Base-by-base conservation (phyloP, 37 sponge, comb jelly and placozoan species). In the Crambe crambe region DNA sequence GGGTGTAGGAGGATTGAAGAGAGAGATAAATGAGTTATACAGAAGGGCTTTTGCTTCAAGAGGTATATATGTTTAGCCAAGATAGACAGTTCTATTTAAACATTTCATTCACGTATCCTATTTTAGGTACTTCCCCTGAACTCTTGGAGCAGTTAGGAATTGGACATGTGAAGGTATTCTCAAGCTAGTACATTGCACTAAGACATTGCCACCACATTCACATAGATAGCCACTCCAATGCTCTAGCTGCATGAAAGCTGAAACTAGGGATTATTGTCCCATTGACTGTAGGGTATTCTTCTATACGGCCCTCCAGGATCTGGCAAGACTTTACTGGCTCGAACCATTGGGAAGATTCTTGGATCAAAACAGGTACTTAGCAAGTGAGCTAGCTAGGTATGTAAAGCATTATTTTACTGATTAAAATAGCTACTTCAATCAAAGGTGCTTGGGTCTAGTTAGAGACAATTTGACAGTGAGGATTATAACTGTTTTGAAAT, bases 301-400 rank as follows among this genome's bases (percentile, higher is more conserved):
- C 78, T 98, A 27, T 94, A 96, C 63, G 99, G 99, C 12, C 94
- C 99, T 29, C 99, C 99, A 36, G 99, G 99, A 22, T 84, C 97
- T n/a, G 99, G 99, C 34, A 98, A 98, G 82, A 98, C 99, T 10
- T 87, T 98, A 54, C 86, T 98, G 10, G 99, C 99, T 25, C 69
- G 99, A 58, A 96, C 99, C n/a, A 78, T 89, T 20, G 89, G 75
- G 1, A 72, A 83, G 54, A 83, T 89, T 20, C 69, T 89, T 31
- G 89, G 89, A 51, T 80, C 89, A 56, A 68, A 79, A 58, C 89
- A 89, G 76, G 89, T 89, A 41, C 1, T 23, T 47, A 47, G 6
- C 12, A 47, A 47, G 12, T 47, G 51, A 47, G 51, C 12, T 47
- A 47, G n/a, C n/a, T 47, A 47, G 51, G 12, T 47, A 47, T 47